phyloP scores from a whole-genome alignment of 1,140 invertebrate genomes.

The Carposina sasakii region DNA sequence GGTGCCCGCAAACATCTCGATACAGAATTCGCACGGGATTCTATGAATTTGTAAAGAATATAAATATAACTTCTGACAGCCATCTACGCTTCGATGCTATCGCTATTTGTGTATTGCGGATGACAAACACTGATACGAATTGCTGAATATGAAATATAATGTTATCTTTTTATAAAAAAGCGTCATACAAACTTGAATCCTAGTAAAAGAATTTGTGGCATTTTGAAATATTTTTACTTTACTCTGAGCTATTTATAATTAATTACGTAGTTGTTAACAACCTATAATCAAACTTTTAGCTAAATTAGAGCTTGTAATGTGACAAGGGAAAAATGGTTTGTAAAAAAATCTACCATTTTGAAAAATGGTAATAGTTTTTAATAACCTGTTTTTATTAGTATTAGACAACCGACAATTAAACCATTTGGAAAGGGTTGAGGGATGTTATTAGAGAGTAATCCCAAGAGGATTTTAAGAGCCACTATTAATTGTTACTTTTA shows the following conservation, averaged over 20 bases:
- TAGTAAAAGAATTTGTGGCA: no score
- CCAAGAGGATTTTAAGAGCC: no score
- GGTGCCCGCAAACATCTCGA: conserved; percentile 61
- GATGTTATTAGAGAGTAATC: conserved; percentile 47
- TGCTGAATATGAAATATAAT: not conserved
- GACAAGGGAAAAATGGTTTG: conserved; percentile 34
- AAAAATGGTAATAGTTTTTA: conserved; percentile 66
- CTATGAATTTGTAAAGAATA: conserved; percentile 71
- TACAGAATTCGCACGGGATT: no score
- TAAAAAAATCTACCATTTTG: conserved; percentile 36
- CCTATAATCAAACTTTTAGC: conserved; percentile 56
- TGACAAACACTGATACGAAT: conserved; percentile 47
- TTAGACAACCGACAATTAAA: conserved; percentile 62
- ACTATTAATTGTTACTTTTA: no score
- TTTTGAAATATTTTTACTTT: no score
- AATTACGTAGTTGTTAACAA: conserved; percentile 40
- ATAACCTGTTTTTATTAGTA: conserved; percentile 56
- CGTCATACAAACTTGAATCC: no score
- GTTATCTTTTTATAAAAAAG: conserved; percentile 4
- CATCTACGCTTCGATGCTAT: conserved; percentile 57
- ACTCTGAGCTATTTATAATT: no score
- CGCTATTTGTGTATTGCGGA: conserved; percentile 61
- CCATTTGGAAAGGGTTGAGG: conserved; percentile 43
- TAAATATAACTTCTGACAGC: conserved; percentile 72
- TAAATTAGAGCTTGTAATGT: conserved; percentile 48